phyloP scores from a whole-genome alignment of 2,797 vertebrate species.

The Miichthys miiuy region DNA sequence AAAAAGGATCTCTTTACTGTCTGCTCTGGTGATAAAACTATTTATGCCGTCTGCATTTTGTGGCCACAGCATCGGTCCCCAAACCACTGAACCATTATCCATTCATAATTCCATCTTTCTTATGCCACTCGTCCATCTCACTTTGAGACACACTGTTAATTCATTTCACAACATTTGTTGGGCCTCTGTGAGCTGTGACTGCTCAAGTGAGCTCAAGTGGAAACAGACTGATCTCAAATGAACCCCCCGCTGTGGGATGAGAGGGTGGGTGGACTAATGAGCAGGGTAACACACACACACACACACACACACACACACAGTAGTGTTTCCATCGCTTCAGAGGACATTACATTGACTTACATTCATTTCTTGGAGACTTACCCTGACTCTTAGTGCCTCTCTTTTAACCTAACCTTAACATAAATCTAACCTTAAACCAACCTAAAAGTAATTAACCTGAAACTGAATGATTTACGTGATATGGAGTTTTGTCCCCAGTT shows the following conservation, averaged over 20 bases:
- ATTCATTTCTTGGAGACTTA: too few species aligned
- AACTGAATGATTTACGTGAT: too few species aligned
- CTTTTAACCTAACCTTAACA: background rate
- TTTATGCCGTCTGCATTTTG: background rate
- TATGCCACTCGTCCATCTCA: background rate
- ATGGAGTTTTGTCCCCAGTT: background rate
- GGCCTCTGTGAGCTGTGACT: background rate
- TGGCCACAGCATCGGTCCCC: too few species aligned
- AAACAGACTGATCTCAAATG: constrained; percentile 25
- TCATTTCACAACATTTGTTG: background rate
- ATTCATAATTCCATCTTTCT: too few species aligned
- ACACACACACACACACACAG: background rate
- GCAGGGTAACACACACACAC: background rate
- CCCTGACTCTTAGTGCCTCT: background rate
- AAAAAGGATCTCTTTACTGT: constrained; percentile 9
- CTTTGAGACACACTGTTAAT: background rate
- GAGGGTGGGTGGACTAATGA: constrained; percentile 11
- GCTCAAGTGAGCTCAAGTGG: constrained; percentile 16
- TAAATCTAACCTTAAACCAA: background rate
- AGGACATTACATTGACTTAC: too few species aligned
- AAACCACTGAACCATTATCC: too few species aligned
- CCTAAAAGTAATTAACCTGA: too few species aligned
- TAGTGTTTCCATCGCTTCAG: too few species aligned
- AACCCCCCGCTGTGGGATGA: constrained; percentile 18
- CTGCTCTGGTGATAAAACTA: constrained; percentile 19